A percentile compares a stretch with the other conserved stretches of the same genome.
Evolutionary conservation across 1,140 invertebrate species (phyloP).

Genomic region (Calliopsis andreniformis): DNA sequence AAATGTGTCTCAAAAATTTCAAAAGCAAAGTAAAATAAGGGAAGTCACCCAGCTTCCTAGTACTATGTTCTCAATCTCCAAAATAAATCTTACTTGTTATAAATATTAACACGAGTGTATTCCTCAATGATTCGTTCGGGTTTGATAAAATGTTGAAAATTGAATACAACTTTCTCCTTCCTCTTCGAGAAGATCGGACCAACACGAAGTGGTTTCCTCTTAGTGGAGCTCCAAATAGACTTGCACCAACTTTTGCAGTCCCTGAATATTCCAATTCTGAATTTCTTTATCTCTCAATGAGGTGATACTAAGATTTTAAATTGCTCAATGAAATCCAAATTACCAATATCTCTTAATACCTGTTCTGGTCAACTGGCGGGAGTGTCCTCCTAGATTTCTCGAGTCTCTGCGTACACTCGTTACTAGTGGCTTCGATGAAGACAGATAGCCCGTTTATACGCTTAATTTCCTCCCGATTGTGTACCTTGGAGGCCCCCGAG

Average conservation of each 20-base stretch:
- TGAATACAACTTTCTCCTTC: constrained; percentile 9
- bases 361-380: background rate
- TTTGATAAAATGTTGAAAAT: constrained; percentile 43
- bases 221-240: constrained; percentile 27
- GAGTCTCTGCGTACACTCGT: background rate
- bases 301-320: too few relatives aligned
- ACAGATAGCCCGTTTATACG: constrained; percentile 49
- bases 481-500: background rate
- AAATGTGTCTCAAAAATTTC: too few relatives aligned
- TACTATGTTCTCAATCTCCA: background rate
- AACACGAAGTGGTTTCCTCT: background rate
- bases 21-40: too few relatives aligned
- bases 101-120: constrained; percentile 24
- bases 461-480: constrained; percentile 37
- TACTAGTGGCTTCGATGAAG: constrained; percentile 17
- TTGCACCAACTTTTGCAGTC: constrained; percentile 20
- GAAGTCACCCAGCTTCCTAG: too few relatives aligned
- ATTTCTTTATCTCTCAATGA: too few relatives aligned
- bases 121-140: constrained; percentile 37
- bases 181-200: constrained; percentile 28
- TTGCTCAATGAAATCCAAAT: too few relatives aligned
- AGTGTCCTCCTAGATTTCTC: constrained; percentile 9
- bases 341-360: too few relatives aligned
- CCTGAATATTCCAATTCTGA: constrained; percentile 3
- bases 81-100: constrained; percentile 37